phyloP scores from a whole-genome alignment of 2,888 invertebrate species.

The Allolobophora icterica region DNA sequence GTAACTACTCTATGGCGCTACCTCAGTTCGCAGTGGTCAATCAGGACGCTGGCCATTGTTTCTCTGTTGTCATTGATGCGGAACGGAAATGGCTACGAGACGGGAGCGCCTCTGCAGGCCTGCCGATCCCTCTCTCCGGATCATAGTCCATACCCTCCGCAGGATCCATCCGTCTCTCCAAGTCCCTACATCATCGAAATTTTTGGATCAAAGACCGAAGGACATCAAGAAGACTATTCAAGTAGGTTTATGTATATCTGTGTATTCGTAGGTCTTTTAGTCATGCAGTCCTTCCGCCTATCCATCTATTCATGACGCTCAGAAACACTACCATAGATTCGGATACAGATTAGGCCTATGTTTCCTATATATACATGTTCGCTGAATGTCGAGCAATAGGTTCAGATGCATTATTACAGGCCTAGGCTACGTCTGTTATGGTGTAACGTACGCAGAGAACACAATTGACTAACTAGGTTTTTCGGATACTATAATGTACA shows the following conservation, averaged over 20 bases:
- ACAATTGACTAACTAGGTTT: no score
- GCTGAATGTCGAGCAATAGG: no score
- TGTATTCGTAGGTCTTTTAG: no score
- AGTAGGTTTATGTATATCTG: not conserved
- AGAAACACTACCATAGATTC: no score
- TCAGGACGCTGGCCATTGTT: not conserved
- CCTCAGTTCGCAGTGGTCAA: not conserved
- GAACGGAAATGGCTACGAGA: not conserved
- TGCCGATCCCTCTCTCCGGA: not conserved
- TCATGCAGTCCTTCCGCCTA: no score
- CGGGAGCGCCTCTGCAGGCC: not conserved
- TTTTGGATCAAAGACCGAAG: not conserved
- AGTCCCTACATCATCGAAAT: not conserved
- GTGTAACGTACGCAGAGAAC: no score
- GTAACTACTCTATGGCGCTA: not conserved
- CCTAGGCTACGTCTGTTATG: no score
- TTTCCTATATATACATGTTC: no score
- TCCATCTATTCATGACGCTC: no score
- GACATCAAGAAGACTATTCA: not conserved
- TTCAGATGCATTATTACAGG: no score
- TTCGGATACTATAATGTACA: no score
- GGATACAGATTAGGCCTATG: no score
- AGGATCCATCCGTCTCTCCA: not conserved
- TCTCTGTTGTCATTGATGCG: not conserved
- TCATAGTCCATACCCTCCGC: not conserved